Base-by-base conservation (phyloP, 2,797 vertebrate genomes). In the Eulemur mongoz region DNA sequence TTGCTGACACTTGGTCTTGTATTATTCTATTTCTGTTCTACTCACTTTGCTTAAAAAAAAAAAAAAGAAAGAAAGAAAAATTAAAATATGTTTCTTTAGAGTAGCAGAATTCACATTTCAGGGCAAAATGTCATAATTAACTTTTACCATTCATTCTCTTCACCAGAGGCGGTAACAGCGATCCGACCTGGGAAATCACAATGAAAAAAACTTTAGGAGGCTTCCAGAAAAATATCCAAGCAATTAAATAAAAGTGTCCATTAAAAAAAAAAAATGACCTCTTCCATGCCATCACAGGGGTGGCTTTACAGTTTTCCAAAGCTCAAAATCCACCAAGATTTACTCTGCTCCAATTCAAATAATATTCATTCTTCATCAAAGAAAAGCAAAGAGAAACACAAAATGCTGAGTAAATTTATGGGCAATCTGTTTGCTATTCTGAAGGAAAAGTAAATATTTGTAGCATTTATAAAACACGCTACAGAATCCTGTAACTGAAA, bases 401-500 rank as follows among this genome's bases (percentile, higher is more conserved):
- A 96, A 96, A 94, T 94, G 23, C 43, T 59, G 48, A 95, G 35
- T 0, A 35, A 96, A 97, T 97, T 95, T 96, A 38, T 2, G 3
- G 59, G 43, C n/a, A 69, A 78, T 97, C 73, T 93, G 94, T 63
- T 81, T 91, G 69, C 57, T 93, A 45, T 43, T 88, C n/a, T 86
- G 85, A 91, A 43, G 94, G 85, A 89, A 97, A 97, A 96, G 96
- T 79, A 97, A 97, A 95, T 98, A 95, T 91, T 96, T 97, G 72
- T 92, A 83, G 73, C 78, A 1, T 5, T 88, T 85, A 94, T 92
- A 93, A 98, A 97, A 93, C 78, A 91, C 15, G n/a, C 6, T 32
- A 38, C 76, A 72, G 2, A 96, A 93, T 95, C 40, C 20, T 52
- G 13, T 45, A 87, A 52, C 76, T 40, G 30, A 67, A 69, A 81